Evolutionary conservation across 2,113 vertebrate species (phyloP), one percentile per base, ranked within the genome.

Genomic region (Aldabrachelys gigantea): DNA sequence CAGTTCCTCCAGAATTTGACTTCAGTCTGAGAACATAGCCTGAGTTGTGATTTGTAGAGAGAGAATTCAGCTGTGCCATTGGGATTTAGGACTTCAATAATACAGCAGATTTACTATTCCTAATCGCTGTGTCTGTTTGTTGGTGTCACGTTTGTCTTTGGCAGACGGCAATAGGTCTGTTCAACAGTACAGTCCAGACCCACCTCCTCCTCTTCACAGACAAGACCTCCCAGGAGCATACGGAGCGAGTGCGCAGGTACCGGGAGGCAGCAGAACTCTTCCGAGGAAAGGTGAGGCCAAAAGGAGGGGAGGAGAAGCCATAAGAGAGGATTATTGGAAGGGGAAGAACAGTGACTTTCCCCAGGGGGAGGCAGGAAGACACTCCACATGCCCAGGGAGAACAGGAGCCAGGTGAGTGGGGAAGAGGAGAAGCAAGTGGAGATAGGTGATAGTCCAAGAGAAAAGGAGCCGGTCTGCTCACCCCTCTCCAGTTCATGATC

Each of bases 191-290:
- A 0, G 96, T 99, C 89, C 97, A 98, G 90, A 90, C 98, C 49
- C 99, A 99, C 92, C 98, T 99, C 17, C 97, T 99, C 87, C 98
- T 99, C 84, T 98, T 99, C 41, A 98, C 98, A 91, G 98, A 98
- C 97, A 99, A 98, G 84, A 98, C 97, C 54, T 99, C 97, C 53
- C 91, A 98, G 38, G 97, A 98, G 13, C 98, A 98, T 65, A 93
- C 95, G 0, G 97, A 98, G 83, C 98, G 97, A 69, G 96, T 98
- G 86, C 87, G 91, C 65, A 96, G 47, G 27, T 98, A 99, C 52
- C 96, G 41, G 82, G 94, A 95, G 1, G 97, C 99, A 17, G 99
- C 99, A 0, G 98, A 98, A 0, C 98, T 98, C 84, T 99, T 99
- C 96, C 98, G 96, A 27, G 98, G 98, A 52, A 98, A 99, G 99